Evolutionary conservation across 2,113 vertebrate genomes (phyloP).

Genomic region (Anolis carolinensis): DNA sequence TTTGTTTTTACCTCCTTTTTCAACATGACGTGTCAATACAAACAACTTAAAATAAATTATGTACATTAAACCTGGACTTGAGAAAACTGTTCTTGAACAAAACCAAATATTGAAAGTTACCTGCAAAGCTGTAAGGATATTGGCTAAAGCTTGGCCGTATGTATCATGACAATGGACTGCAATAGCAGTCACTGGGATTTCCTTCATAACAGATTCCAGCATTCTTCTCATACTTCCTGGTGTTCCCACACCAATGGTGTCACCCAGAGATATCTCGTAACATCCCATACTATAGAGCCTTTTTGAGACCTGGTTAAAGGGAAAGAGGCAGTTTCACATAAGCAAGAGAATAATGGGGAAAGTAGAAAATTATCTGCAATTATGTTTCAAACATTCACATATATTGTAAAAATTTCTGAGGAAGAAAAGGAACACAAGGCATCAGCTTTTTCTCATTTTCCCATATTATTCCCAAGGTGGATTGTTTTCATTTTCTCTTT

Average conservation of each 20-base stretch:
- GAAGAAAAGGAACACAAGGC: not conserved
- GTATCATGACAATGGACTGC: constrained; percentile 97
- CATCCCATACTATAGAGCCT: constrained; percentile 89
- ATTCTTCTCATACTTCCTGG: constrained; percentile 89
- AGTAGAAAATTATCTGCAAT: not conserved
- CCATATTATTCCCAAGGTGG: not conserved
- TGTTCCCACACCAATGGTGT: constrained; percentile 90
- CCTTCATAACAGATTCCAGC: constrained; percentile 88
- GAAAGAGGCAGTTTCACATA: constrained; percentile 15
- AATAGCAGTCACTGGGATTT: constrained; percentile 83
- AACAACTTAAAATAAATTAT: not conserved
- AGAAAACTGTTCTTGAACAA: constrained; percentile 19
- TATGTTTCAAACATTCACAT: not conserved
- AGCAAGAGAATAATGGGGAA: not conserved
- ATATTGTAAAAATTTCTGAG: not conserved
- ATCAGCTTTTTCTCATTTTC: constrained; percentile 2
- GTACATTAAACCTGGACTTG: accelerated
- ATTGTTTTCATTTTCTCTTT: not conserved
- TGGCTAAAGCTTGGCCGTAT: constrained; percentile 92
- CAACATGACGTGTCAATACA: not conserved
- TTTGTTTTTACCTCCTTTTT: not conserved
- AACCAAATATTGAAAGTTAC: constrained; percentile 70
- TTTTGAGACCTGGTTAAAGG: constrained; percentile 85
- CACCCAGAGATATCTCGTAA: constrained; percentile 93
- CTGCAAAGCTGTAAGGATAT: constrained; percentile 93